Percentiles rank a stretch among this genome's conserved stretches.
phyloP scores from a whole-genome alignment of 1,140 invertebrate species.

The Mesaphorura yosii region DNA sequence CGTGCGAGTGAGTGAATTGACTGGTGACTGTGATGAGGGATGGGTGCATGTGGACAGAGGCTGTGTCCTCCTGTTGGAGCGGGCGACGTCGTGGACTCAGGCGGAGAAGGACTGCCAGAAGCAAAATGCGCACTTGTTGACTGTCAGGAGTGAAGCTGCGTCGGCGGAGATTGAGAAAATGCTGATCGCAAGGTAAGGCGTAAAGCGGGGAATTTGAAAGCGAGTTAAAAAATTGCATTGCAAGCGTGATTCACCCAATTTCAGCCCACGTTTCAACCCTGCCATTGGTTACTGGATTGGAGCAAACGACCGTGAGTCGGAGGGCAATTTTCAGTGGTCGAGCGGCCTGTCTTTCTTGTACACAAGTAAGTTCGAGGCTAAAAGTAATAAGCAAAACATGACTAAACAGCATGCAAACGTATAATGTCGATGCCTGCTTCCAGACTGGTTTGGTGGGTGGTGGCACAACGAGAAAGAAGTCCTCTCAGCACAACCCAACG shows the following conservation, averaged over 20 bases:
- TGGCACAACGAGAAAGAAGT: conserved; percentile 40
- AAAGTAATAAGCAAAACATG: too few species aligned
- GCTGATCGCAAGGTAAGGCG: conserved; percentile 26
- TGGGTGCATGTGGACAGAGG: conserved; percentile 49
- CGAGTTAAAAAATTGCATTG: neutral
- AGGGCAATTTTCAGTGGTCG: conserved; percentile 63
- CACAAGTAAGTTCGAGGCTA: conserved; percentile 55
- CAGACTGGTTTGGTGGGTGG: conserved; percentile 73
- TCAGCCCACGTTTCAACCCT: conserved; percentile 31
- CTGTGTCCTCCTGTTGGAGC: conserved; percentile 49
- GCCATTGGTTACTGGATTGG: conserved; percentile 59
- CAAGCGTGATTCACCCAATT: conserved; percentile 8
- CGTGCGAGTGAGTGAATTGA: conserved; percentile 42
- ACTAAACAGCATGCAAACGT: too few species aligned
- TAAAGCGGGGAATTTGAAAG: neutral
- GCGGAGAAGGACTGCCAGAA: conserved; percentile 51
- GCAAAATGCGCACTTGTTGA: conserved; percentile 51
- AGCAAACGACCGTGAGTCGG: conserved; percentile 54
- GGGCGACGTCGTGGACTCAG: conserved; percentile 46
- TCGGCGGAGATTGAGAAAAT: conserved; percentile 37
- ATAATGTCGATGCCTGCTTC: too few species aligned
- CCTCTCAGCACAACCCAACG: conserved; percentile 61
- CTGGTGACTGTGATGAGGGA: conserved; percentile 49
- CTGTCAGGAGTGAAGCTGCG: conserved; percentile 47
- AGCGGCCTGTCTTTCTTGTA: conserved; percentile 58